Conservation (phyloP, 2,888 invertebrate genomes). For the Xylocampa areola region DNA sequence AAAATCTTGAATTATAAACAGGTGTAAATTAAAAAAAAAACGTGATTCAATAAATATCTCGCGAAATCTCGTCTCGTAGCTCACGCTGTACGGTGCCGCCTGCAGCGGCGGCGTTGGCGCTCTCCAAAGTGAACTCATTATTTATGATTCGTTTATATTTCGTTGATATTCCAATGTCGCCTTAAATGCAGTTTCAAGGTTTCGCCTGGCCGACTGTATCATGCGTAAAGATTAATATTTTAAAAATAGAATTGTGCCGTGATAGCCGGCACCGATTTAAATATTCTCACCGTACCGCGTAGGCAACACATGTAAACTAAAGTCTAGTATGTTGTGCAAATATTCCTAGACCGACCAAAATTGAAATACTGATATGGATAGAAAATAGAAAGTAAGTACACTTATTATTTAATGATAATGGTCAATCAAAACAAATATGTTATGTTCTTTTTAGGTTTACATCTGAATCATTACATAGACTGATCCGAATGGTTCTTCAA, state of each 20-base stretch:
- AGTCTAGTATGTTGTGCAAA: too few relatives aligned
- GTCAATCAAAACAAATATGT: too few relatives aligned
- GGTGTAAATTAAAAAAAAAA: constrained; percentile 52
- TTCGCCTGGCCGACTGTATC: constrained; percentile 61
- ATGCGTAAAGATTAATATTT: constrained; percentile 71
- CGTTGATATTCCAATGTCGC: constrained; percentile 77
- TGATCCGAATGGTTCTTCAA: too few relatives aligned
- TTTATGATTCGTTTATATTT: constrained; percentile 74
- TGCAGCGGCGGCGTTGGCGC: constrained; percentile 12
- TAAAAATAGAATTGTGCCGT: constrained; percentile 72
- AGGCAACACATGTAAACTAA: constrained; percentile 8
- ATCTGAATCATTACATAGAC: too few relatives aligned
- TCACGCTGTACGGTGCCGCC: not conserved
- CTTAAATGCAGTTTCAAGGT: constrained; percentile 81
- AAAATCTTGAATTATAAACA: constrained; percentile 42
- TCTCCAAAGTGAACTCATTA: constrained; percentile 63
- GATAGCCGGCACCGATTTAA: constrained; percentile 67
- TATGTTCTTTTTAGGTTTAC: too few relatives aligned
- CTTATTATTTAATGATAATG: too few relatives aligned
- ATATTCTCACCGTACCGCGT: constrained; percentile 6
- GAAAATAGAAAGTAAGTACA: too few relatives aligned
- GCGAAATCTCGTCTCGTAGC: constrained; percentile 12
- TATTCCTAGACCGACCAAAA: too few relatives aligned
- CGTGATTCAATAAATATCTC: constrained; percentile 56
- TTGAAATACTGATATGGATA: too few relatives aligned